Evolutionary conservation across 2,113 vertebrate species (phyloP).

Genomic region (Notarius quadriscutis): DNA sequence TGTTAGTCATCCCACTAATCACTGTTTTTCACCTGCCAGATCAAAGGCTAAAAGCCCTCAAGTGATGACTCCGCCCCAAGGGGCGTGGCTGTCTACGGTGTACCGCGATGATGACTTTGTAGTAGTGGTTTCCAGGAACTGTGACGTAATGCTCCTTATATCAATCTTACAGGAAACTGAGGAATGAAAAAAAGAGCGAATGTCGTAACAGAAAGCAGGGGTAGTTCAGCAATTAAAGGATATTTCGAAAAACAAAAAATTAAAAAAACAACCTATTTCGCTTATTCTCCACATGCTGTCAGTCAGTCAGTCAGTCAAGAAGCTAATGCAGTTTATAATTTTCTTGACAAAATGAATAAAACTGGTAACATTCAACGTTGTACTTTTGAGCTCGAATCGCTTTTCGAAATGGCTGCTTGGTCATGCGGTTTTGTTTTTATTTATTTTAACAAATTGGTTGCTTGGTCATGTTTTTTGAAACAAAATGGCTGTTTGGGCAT

Average conservation of each 20-base stretch:
- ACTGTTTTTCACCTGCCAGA: conserved; percentile 73
- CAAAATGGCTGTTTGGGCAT: too few species aligned
- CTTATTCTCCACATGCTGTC: too few species aligned
- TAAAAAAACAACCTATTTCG: not conserved
- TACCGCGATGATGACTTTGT: conserved; percentile 59
- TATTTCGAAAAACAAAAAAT: not conserved
- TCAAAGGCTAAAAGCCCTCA: conserved; percentile 72
- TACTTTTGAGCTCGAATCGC: not conserved
- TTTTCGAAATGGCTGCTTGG: not conserved
- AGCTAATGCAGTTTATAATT: not conserved
- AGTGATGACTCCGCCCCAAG: conserved; percentile 53
- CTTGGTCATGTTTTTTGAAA: too few species aligned
- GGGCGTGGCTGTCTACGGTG: conserved; percentile 50
- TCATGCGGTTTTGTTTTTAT: not conserved
- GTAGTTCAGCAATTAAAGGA: too few species aligned
- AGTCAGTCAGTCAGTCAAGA: too few species aligned
- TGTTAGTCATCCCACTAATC: conserved; percentile 63
- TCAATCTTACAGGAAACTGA: conserved; percentile 43
- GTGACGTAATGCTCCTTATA: conserved; percentile 48
- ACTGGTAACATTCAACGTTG: too few species aligned
- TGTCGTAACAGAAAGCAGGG: too few species aligned
- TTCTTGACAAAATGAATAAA: not conserved
- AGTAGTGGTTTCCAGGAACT: conserved; percentile 69
- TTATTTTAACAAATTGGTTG: too few species aligned
- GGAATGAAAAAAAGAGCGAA: not conserved